These are phyloP conservation scores for Drosophila atroscutellata DNA, from an alignment of 2,888 invertebrate species.

Conservation along the genomic window DNA sequence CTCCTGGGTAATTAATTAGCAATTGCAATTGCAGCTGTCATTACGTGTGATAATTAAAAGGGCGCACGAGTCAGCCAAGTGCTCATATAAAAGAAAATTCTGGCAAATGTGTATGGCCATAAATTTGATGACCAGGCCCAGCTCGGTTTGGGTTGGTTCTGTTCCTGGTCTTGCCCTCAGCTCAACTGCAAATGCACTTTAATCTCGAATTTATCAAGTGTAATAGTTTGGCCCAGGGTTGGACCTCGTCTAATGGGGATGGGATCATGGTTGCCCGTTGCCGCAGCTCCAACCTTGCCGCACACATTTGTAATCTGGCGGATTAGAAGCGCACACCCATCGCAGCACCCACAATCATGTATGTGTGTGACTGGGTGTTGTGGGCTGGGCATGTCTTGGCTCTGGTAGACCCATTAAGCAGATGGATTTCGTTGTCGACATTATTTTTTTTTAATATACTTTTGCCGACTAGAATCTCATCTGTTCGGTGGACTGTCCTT, in stretches of 20 bases:
- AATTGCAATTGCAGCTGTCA: conserved; percentile 79
- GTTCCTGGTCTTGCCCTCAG: conserved; percentile 17
- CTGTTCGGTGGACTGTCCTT: conserved; percentile 29
- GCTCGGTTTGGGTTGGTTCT: conserved; percentile 20
- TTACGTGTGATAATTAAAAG: conserved; percentile 82
- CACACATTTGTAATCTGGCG: conserved; percentile 69
- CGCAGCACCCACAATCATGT: conserved; percentile 28
- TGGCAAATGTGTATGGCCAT: conserved; percentile 81
- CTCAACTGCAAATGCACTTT: conserved; percentile 80
- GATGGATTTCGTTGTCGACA: conserved; percentile 78
- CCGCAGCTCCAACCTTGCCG: conserved; percentile 52
- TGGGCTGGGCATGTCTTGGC: conserved; percentile 40
- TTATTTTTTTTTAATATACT: conserved; percentile 64
- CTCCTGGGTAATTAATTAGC: conserved; percentile 79
- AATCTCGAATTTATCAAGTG: conserved; percentile 82
- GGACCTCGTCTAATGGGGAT: conserved; percentile 45
- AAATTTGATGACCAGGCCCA: conserved; percentile 74
- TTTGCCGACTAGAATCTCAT: conserved; percentile 27
- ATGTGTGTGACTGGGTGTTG: conserved; percentile 18
- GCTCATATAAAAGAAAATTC: conserved; percentile 55
- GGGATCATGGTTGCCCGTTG: conserved; percentile 47
- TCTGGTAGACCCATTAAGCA: conserved; percentile 67
- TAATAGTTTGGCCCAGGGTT: conserved; percentile 63
- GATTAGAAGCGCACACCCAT: conserved; percentile 60
- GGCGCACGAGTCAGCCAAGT: conserved; percentile 48